Conservation (phyloP, 2,888 invertebrate genomes). For the Eustalomyia histrio region DNA sequence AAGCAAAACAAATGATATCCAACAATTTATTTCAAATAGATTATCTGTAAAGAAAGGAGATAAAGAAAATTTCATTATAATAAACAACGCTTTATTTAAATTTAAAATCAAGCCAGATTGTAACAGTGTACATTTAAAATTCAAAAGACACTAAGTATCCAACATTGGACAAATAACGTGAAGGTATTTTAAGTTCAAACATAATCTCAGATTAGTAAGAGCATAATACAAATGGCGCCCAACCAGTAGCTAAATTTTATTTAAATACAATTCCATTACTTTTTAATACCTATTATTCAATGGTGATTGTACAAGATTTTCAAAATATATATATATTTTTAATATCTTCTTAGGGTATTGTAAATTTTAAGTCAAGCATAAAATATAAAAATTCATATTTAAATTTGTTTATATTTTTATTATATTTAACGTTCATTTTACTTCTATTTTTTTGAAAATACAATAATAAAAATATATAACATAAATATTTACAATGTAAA, state of each 20-base stretch:
- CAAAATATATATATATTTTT: not conserved
- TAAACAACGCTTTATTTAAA: too few relatives aligned
- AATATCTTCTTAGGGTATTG: slow-evolving; percentile 44
- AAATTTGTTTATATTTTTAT: slow-evolving; percentile 48
- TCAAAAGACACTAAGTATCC: too few relatives aligned
- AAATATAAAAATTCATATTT: slow-evolving; percentile 32
- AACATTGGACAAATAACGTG: too few relatives aligned
- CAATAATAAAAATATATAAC: slow-evolving; percentile 53
- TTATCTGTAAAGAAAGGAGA: slow-evolving; percentile 48
- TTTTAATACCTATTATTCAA: too few relatives aligned
- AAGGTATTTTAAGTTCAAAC: too few relatives aligned
- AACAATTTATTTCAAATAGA: slow-evolving; percentile 23
- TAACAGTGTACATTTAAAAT: too few relatives aligned
- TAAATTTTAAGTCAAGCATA: slow-evolving; percentile 47
- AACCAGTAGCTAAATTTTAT: too few relatives aligned
- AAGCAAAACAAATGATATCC: slow-evolving; percentile 11
- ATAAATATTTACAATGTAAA: slow-evolving; percentile 63
- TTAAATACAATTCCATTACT: too few relatives aligned
- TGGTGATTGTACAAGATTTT: too few relatives aligned
- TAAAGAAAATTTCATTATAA: not conserved
- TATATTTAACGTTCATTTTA: slow-evolving; percentile 45
- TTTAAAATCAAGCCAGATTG: too few relatives aligned
- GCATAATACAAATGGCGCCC: too few relatives aligned
- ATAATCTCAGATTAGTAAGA: too few relatives aligned
- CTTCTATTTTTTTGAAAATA: slow-evolving; percentile 30